Conservation (phyloP, 2,797 vertebrate genomes). For the Mormyrus hasselquistii region DNA sequence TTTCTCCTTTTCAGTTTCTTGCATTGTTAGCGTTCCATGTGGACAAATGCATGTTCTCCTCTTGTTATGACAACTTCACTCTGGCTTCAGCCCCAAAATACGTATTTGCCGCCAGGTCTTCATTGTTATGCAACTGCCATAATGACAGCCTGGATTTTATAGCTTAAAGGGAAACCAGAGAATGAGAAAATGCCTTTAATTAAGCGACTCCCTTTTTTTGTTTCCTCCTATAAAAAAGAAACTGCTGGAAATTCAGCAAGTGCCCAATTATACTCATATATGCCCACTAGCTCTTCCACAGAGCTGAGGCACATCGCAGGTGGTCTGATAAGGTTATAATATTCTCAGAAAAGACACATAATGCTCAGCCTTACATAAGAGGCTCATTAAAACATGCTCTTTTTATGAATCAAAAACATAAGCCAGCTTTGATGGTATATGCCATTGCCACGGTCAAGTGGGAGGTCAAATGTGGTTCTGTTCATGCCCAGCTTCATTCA, state of each 20-base stretch:
- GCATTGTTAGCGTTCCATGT: neutral
- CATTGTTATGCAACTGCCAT: neutral
- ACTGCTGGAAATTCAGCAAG: neutral
- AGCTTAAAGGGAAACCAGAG: neutral
- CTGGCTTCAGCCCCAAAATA: neutral
- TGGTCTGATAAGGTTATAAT: neutral
- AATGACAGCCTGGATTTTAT: neutral
- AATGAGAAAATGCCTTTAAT: slow-evolving; percentile 5
- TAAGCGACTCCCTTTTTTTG: slow-evolving; percentile 3
- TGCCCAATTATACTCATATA: neutral
- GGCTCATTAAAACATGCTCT: neutral
- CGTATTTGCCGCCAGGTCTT: neutral
- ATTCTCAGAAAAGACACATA: slow-evolving; percentile 3
- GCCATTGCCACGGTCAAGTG: neutral
- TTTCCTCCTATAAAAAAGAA: neutral
- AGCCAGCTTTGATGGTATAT: neutral
- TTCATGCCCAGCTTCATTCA: neutral
- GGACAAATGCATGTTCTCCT: neutral
- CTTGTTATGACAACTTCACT: neutral
- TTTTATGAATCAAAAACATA: neutral
- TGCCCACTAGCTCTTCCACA: neutral
- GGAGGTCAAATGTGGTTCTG: neutral
- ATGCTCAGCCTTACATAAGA: neutral
- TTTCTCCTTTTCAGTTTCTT: neutral
- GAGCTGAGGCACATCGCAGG: neutral